Percentiles rank a stretch among this genome's conserved stretches.
Conservation (phyloP, 2,888 invertebrate genomes). For the Criorhina ranunculi region DNA sequence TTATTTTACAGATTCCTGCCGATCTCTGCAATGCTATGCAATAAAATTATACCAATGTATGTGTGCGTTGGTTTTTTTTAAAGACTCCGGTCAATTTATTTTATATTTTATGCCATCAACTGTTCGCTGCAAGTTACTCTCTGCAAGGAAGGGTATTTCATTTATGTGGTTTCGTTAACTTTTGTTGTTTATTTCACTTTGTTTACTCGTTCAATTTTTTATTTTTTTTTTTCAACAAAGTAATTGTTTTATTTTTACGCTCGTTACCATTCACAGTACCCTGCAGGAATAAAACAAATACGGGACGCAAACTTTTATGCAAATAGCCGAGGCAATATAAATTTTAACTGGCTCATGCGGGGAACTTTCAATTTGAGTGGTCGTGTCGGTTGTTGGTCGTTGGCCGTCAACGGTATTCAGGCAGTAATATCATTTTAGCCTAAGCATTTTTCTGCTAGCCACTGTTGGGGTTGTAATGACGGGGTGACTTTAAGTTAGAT, state of each 20-base stretch:
- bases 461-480: conserved; percentile 6
- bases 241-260: conserved; percentile 14
- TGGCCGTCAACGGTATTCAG: conserved; percentile 39
- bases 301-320: conserved; percentile 60
- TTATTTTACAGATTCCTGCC: conserved; percentile 14
- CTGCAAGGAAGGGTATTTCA: conserved; percentile 22
- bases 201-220: conserved; percentile 39
- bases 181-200: conserved; percentile 53
- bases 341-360: conserved; percentile 63
- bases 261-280: conserved; percentile 29
- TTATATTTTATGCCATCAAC: conserved; percentile 53
- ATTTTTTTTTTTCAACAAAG: conserved; percentile 15
- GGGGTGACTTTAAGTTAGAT: conserved; percentile 35
- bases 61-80: conserved; percentile 8
- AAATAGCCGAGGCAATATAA: conserved; percentile 62
- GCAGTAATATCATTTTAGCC: conserved; percentile 62
- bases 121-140: conserved; percentile 12
- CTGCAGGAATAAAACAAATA: conserved; percentile 44
- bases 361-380: conserved; percentile 60
- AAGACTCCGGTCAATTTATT: conserved; percentile 53
- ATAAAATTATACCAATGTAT: conserved; percentile 12
- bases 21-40: conserved; percentile 34
- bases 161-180: conserved; percentile 43
- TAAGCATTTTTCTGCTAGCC: conserved; percentile 39
- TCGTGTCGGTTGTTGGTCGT: conserved; percentile 57